A percentile compares a stretch with the other conserved stretches of the same genome.
phyloP scores from a whole-genome alignment of 2,113 vertebrate genomes.

The Channa argus region DNA sequence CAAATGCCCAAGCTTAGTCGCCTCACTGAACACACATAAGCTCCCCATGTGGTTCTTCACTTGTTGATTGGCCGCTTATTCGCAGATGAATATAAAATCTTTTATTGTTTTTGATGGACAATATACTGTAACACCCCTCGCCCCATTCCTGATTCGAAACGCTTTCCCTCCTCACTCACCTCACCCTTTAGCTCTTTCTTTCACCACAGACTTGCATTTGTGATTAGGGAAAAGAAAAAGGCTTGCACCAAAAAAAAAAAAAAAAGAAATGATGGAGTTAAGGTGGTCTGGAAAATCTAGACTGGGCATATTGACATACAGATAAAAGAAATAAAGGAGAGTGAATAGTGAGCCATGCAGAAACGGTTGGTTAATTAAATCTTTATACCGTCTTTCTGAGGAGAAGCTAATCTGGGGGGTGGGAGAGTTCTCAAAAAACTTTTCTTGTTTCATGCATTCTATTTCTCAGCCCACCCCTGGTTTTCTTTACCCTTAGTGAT shows the following conservation, averaged over 20 bases:
- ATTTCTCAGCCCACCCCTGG: slow-evolving; percentile 63
- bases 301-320: slow-evolving; percentile 69
- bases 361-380: slow-evolving; percentile 76
- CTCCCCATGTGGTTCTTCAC: slow-evolving; percentile 38
- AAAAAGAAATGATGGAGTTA: slow-evolving; percentile 33
- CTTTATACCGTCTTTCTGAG: slow-evolving; percentile 65
- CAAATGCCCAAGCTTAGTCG: neutral
- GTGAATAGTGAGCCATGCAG: slow-evolving; percentile 47
- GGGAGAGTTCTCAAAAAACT: slow-evolving; percentile 61
- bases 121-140: slow-evolving; percentile 59
- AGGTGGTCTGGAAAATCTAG: slow-evolving; percentile 73
- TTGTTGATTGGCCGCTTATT: slow-evolving; percentile 43
- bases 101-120: slow-evolving; percentile 55
- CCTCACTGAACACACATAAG: slow-evolving; percentile 17
- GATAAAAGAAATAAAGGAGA: slow-evolving; percentile 62
- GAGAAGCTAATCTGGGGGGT: slow-evolving; percentile 73
- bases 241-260: slow-evolving; percentile 10
- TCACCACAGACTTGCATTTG: slow-evolving; percentile 52
- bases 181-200: slow-evolving; percentile 35
- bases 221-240: slow-evolving; percentile 48
- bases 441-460: slow-evolving; percentile 56
- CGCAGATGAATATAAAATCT: slow-evolving; percentile 44
- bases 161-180: slow-evolving; percentile 42
- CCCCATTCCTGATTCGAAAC: slow-evolving; percentile 21
- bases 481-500: slow-evolving; percentile 52